Evolutionary conservation across 2,113 vertebrate species (phyloP).

Genomic region (Vimba vimba): DNA sequence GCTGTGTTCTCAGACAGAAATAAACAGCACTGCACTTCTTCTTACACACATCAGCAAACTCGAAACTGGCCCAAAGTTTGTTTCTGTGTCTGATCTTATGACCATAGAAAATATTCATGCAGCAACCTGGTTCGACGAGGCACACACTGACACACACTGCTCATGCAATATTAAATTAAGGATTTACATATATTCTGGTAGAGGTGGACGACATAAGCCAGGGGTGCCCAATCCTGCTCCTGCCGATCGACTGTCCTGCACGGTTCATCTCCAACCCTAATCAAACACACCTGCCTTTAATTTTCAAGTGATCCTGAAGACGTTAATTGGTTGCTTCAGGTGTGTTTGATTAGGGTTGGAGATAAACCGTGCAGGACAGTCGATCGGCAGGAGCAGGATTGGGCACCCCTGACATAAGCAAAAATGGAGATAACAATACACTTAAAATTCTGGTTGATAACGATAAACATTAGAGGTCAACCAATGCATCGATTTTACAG

Average conservation of each 20-base stretch:
- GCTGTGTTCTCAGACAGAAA: slow-evolving; percentile 17
- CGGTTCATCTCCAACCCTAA: too few relatives aligned
- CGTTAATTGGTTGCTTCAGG: too few relatives aligned
- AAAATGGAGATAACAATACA: background rate
- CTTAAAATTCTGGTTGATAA: background rate
- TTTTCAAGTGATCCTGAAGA: too few relatives aligned
- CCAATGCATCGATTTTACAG: background rate
- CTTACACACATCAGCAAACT: slow-evolving; percentile 41
- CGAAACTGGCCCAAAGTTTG: slow-evolving; percentile 26
- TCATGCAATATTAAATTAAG: background rate
- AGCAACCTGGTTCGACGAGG: background rate
- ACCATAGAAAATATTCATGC: background rate
- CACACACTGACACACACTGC: too few relatives aligned
- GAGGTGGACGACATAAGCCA: background rate
- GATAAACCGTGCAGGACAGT: too few relatives aligned
- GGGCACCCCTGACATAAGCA: background rate
- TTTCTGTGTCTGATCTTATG: slow-evolving; percentile 25
- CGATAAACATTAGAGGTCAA: background rate
- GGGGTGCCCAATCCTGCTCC: too few relatives aligned
- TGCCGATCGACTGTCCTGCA: too few relatives aligned
- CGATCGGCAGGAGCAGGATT: too few relatives aligned
- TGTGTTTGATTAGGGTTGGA: too few relatives aligned
- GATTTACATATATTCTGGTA: background rate
- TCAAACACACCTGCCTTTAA: too few relatives aligned
- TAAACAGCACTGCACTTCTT: slow-evolving; percentile 43